phyloP scores from a whole-genome alignment of 92 coral and sea anemone species.

The Zoanthus solanderi region DNA sequence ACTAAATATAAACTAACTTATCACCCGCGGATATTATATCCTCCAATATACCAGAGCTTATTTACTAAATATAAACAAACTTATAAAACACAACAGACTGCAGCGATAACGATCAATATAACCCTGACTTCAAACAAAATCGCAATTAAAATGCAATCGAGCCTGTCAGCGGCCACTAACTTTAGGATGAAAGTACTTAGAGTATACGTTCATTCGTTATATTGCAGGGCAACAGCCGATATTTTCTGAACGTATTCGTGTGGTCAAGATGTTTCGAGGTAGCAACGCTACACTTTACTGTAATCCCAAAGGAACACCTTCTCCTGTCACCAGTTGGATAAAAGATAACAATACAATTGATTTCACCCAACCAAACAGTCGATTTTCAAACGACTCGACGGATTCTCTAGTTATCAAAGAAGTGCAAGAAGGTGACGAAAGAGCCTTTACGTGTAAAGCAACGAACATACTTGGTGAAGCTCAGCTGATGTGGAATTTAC shows the following conservation, averaged over 20 bases:
- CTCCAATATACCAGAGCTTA: too few species aligned
- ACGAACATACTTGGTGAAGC: constrained; percentile 7
- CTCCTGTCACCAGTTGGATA: constrained; percentile 11
- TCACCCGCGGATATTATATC: too few species aligned
- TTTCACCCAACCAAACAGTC: neutral
- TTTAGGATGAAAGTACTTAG: too few species aligned
- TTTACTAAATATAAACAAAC: too few species aligned
- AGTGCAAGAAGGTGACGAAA: neutral
- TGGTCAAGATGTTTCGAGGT: constrained; percentile 1
- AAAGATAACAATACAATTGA: constrained; percentile 13
- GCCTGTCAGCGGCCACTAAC: too few species aligned
- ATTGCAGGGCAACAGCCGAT: neutral
- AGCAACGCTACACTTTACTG: neutral
- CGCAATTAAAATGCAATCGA: too few species aligned
- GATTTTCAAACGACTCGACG: neutral
- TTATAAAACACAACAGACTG: too few species aligned
- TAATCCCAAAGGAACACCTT: constrained; percentile 10
- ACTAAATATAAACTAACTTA: too few species aligned
- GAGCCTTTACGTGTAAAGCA: constrained; percentile 10
- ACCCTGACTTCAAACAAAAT: too few species aligned
- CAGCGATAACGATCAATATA: too few species aligned
- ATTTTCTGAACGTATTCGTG: neutral
- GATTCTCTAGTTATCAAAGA: neutral
- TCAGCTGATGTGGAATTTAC: neutral
- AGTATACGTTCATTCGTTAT: neutral